These are phyloP conservation scores for Dioctria linearis DNA, from an alignment of 2,888 invertebrate genomes.

Conservation along the genomic window DNA sequence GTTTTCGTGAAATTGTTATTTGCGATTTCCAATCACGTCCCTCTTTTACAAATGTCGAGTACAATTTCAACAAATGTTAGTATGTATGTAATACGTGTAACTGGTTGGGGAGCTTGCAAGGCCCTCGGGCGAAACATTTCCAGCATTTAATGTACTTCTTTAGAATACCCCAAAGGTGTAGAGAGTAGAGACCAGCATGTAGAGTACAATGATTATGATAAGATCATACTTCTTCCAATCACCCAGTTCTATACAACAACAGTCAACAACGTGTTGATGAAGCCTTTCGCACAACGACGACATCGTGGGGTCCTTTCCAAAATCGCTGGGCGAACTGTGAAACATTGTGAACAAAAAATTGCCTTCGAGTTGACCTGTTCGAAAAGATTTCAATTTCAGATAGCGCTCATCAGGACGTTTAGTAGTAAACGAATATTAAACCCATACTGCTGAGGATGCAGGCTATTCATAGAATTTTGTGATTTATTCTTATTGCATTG, in stretches of 20 bases:
- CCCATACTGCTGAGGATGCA: constrained; percentile 44
- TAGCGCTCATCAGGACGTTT: constrained; percentile 56
- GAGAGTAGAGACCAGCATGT: constrained; percentile 20
- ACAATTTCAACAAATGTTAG: constrained; percentile 41
- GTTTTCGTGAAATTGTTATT: constrained; percentile 52
- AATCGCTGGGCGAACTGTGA: constrained; percentile 44
- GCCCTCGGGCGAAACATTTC: background rate
- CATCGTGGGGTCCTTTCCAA: constrained; percentile 28
- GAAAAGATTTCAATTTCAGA: constrained; percentile 60
- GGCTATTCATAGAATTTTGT: constrained; percentile 34
- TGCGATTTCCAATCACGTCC: constrained; percentile 57
- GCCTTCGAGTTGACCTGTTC: constrained; percentile 56
- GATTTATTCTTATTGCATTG: constrained; percentile 55
- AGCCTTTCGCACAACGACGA: constrained; percentile 13
- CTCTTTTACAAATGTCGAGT: constrained; percentile 48
- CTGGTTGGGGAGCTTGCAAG: background rate
- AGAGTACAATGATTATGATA: constrained; percentile 55
- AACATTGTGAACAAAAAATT: constrained; percentile 44
- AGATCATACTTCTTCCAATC: constrained; percentile 51
- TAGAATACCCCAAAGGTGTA: background rate
- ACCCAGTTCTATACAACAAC: constrained; percentile 12
- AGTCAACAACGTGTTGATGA: constrained; percentile 53
- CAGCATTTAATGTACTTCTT: background rate
- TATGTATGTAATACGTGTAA: constrained; percentile 4
- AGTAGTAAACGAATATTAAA: constrained; percentile 55